Evolutionary conservation across 2,797 vertebrate species (phyloP), one percentile per base, ranked within the genome.

Genomic region (Rhinogobio ventralis): DNA sequence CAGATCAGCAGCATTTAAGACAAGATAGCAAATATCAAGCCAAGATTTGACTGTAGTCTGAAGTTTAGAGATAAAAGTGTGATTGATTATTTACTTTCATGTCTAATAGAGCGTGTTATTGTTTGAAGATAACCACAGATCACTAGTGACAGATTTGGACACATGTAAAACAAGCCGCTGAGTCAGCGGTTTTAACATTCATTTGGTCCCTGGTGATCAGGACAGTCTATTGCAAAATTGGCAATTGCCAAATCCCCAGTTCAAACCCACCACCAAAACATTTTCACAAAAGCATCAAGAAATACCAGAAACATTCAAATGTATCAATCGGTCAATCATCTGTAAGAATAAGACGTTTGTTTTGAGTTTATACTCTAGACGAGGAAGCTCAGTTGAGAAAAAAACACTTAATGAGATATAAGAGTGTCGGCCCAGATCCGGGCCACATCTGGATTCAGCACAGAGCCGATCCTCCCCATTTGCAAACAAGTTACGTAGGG

Each of bases 111-210:
- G 45, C 80, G 11, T 30, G 42, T 88, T 84, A 42, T 46, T 82
- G 67, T 77, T 6, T 46, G 14, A 89, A 93, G 90, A 92, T 93
- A 91, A 87, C 91, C 86, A 49, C 55, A 78, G 77, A 49, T 76
- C 51, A 53, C 77, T 81, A 84, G 53, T 89, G 74, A 89, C 74
- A 85, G 87, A 89, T 86, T 77, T 85, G 82, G 46, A 85, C 57
- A 72, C 78, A 80, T 73, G 69, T 83, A 85, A 89, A 30, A 87
- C 49, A 72, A 88, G 92, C 92, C 90, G 90, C 85, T 90, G 93
- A 87, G 84, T 85, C 89, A 91, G 79, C 88, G 92, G 92, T 92
- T 90, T 62, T 81, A 89, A 95, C 95, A 95, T 95, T 95, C 94
- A 94, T 93, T 92, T 92, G 91, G 93, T 92, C 91, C 91, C 90